Evolutionary conservation across 2,113 vertebrate genomes (phyloP).

Genomic region (Empidonax alnorum): DNA sequence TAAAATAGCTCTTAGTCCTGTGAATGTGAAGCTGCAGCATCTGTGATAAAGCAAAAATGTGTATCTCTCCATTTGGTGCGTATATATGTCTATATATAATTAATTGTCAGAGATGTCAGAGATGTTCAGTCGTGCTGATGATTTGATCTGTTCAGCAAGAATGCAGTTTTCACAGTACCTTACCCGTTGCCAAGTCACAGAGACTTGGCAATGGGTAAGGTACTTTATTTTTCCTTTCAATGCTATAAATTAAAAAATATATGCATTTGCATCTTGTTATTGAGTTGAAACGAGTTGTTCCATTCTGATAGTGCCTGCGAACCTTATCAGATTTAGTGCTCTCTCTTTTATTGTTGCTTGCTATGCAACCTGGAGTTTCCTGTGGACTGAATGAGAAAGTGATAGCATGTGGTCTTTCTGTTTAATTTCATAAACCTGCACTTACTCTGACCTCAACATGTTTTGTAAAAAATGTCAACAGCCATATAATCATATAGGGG

Average conservation of each 20-base stretch:
- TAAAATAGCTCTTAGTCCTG: background rate
- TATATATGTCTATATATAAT: background rate
- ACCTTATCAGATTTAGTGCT: background rate
- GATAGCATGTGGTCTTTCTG: background rate
- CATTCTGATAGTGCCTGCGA: background rate
- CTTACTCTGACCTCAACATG: background rate
- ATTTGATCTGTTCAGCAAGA: conserved; percentile 39
- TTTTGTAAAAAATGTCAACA: conserved; percentile 7
- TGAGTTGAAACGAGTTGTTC: background rate
- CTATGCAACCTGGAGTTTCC: background rate
- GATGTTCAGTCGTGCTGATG: conserved; percentile 4
- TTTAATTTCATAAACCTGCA: background rate
- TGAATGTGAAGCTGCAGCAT: background rate
- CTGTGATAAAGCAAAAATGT: background rate
- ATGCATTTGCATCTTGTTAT: background rate
- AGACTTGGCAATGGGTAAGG: background rate
- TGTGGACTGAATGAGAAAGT: conserved; percentile 4
- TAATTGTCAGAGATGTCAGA: background rate
- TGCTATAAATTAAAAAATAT: background rate
- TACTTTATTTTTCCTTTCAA: background rate
- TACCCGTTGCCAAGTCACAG: background rate
- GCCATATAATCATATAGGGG: background rate
- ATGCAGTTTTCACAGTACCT: background rate
- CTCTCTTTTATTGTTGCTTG: background rate
- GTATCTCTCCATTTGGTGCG: background rate